Evolutionary conservation across 1,140 invertebrate species (phyloP).

Genomic region (Zaprionus kolodkinae): DNA sequence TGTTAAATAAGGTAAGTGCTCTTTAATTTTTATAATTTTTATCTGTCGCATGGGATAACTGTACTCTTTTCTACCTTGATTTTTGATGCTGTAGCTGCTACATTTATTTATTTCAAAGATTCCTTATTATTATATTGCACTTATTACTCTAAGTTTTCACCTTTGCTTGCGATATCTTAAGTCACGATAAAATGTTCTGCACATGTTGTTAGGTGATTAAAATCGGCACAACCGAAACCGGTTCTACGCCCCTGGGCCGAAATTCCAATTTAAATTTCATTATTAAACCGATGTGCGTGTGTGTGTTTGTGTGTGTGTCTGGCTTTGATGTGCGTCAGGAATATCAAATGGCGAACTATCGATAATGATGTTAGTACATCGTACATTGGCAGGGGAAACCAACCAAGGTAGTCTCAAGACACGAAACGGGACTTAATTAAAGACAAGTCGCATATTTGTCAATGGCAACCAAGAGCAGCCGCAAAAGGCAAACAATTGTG

Average conservation of each 20-base stretch:
- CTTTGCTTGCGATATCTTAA: background rate
- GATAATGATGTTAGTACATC: constrained; percentile 71
- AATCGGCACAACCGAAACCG: background rate
- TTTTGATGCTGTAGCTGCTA: too few relatives aligned
- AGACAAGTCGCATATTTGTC: constrained; percentile 64
- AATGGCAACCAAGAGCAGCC: constrained; percentile 67
- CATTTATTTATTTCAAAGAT: background rate
- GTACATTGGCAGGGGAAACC: constrained; percentile 29
- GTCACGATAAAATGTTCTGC: background rate
- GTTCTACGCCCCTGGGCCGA: constrained; percentile 9
- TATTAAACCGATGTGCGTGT: constrained; percentile 6
- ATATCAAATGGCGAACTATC: constrained; percentile 79
- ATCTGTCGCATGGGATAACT: background rate
- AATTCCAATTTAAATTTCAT: constrained; percentile 64
- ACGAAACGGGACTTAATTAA: constrained; percentile 68
- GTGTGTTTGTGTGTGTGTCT: constrained; percentile 4
- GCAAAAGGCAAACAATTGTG: constrained; percentile 67
- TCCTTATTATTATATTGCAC: background rate
- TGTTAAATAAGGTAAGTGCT: background rate
- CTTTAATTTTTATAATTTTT: background rate
- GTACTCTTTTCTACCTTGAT: background rate
- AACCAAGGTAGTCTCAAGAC: background rate
- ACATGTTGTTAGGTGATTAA: background rate
- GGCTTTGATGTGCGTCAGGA: constrained; percentile 70
- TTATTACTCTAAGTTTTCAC: background rate